Conservation (phyloP, 1,140 invertebrate species). For the Calosoma granatense region DNA sequence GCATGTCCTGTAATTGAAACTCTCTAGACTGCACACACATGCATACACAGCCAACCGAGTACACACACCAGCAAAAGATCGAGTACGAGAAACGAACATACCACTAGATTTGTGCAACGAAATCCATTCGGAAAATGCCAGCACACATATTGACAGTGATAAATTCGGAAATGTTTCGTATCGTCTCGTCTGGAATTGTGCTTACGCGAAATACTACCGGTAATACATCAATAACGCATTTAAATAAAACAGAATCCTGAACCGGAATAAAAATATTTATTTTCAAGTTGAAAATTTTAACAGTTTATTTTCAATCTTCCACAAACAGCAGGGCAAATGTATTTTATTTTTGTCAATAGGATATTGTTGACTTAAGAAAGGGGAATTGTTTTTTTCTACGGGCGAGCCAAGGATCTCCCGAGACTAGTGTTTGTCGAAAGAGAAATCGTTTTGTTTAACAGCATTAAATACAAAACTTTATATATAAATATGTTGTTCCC, state of each 20-base stretch:
- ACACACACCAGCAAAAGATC: too few species aligned
- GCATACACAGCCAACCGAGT: too few species aligned
- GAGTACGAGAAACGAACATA: too few species aligned
- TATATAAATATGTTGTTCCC: too few species aligned
- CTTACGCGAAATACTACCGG: not conserved
- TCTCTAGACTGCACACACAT: too few species aligned
- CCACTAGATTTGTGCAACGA: not conserved
- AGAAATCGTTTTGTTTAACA: too few species aligned
- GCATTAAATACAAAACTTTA: too few species aligned
- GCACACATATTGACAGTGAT: conserved; percentile 2
- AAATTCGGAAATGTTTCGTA: not conserved
- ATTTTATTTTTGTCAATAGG: not conserved
- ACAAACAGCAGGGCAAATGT: not conserved
- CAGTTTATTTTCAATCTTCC: not conserved
- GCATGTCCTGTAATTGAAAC: too few species aligned
- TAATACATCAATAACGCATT: conserved; percentile 7
- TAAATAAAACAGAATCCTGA: conserved; percentile 1
- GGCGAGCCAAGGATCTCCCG: too few species aligned
- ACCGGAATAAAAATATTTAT: not conserved
- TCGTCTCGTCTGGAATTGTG: not conserved
- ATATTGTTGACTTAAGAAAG: not conserved
- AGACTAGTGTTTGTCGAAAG: too few species aligned
- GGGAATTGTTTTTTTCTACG: not conserved
- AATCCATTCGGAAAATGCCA: not conserved
- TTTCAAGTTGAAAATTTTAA: too few species aligned